Conservation (phyloP, 1,140 invertebrate species). For the Euschistus heros region DNA sequence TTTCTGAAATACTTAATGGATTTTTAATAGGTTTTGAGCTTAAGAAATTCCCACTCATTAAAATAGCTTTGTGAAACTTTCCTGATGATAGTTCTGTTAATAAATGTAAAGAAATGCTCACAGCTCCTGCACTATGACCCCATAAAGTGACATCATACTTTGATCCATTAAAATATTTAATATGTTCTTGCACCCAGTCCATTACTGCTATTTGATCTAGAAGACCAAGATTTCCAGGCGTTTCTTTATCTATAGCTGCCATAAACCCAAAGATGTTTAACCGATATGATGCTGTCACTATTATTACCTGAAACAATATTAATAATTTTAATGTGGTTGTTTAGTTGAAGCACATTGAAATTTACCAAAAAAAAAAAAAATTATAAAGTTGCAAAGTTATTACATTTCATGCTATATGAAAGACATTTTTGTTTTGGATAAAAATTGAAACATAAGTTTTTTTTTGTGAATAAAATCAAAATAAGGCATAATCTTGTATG, state of each 20-base stretch:
- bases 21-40: constrained; percentile 44
- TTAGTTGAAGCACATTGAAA: too few relatives aligned
- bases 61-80: constrained; percentile 52
- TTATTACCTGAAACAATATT: constrained; percentile 47
- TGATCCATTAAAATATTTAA: constrained; percentile 75
- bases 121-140: constrained; percentile 70
- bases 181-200: constrained; percentile 76
- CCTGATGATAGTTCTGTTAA: constrained; percentile 48
- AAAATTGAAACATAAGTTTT: too few relatives aligned
- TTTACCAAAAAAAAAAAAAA: too few relatives aligned
- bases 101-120: constrained; percentile 60
- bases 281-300: constrained; percentile 65
- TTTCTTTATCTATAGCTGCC: constrained; percentile 64
- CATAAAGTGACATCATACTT: constrained; percentile 73
- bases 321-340: neutral
- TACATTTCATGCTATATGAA: too few relatives aligned
- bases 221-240: constrained; percentile 82
- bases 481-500: too few relatives aligned
- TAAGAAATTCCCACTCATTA: constrained; percentile 62
- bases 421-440: too few relatives aligned
- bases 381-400: too few relatives aligned
- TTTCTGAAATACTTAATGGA: constrained; percentile 39
- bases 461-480: too few relatives aligned
- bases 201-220: constrained; percentile 82
- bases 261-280: constrained; percentile 86